Base-by-base conservation (phyloP, 2,113 vertebrate genomes). In the Oreochromis niloticus region DNA sequence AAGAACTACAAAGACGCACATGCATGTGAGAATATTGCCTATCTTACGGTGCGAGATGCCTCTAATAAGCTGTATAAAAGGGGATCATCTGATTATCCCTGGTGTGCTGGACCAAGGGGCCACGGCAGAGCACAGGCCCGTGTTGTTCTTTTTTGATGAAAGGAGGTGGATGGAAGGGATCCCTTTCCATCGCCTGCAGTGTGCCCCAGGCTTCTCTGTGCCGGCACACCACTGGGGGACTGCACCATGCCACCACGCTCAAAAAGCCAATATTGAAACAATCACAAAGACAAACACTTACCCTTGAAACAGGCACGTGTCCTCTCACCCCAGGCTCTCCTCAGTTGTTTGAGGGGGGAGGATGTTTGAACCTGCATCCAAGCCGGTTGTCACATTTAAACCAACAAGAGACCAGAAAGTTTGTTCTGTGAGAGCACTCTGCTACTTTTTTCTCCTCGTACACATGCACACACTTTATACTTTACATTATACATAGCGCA, bases 61-160 rank as follows among this genome's bases (percentile, higher is more conserved):
- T 93, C 93, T 95, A 96, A 96, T 96, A 96, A 96, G 93, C 94
- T 94, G 90, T 91, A 94, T 95, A 92, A 96, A 95, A 95, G 94
- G 93, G 94, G 92, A 96, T 96, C 91, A 95, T 95, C 88, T 93
- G 93, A 93, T 96, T 94, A 95, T 96, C 92, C 93, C 93, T 94
- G 93, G 94, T 91, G 92, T 55, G 92, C 84, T 91, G 93, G 93
- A 94, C 91, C 88, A 90, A 84, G 92, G 88, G 94, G 92, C 93
- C 94, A 90, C 89, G 82, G 90, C 78, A 59, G 83, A 92, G 92
- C 89, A 59, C 82, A 71, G 89, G 92, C 92, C 93, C 86, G 52
- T 93, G 93, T 94, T 96, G 94, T 94, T 94, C 93, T 94, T 95
- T 92, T 92, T 91, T 95, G 94, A 96, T 96, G 94, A 96, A 96